These are phyloP conservation scores for Stenolophus ochropezus DNA, from an alignment of 2,888 invertebrate genomes.

Conservation along the genomic window DNA sequence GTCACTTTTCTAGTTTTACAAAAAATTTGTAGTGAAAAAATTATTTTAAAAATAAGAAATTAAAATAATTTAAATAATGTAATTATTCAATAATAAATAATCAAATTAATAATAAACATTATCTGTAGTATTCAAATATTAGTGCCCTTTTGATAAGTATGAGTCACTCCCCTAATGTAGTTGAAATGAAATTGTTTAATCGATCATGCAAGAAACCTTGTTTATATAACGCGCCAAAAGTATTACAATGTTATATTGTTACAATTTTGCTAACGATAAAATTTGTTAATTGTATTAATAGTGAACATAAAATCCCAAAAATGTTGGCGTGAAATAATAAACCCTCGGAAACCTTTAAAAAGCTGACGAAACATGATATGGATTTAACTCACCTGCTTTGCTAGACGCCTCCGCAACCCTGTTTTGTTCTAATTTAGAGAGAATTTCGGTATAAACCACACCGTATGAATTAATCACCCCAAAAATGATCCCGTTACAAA, in stretches of 20 bases:
- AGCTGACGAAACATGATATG: constrained; percentile 56
- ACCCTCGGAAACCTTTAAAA: constrained; percentile 24
- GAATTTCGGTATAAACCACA: constrained; percentile 83
- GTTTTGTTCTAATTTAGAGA: constrained; percentile 77
- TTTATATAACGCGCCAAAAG: not conserved
- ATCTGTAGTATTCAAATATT: not conserved
- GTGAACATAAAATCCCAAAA: not conserved
- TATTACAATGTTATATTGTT: too few relatives aligned
- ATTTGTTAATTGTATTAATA: not conserved
- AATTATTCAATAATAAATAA: too few relatives aligned
- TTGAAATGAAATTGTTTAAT: constrained; percentile 14
- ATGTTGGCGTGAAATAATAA: not conserved
- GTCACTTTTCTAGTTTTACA: not conserved
- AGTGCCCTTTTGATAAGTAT: constrained; percentile 1
- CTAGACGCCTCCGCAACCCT: constrained; percentile 84
- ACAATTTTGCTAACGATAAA: not conserved
- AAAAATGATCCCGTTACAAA: constrained; percentile 92
- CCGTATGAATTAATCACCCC: constrained; percentile 94
- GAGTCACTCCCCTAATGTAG: constrained; percentile 2
- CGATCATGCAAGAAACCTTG: not conserved
- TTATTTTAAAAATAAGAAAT: too few relatives aligned
- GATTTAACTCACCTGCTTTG: constrained; percentile 84
- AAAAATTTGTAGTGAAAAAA: too few relatives aligned
- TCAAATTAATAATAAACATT: constrained; percentile 1
- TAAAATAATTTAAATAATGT: too few relatives aligned